Evolutionary conservation across 2,888 invertebrate genomes (phyloP).

Genomic region (Linnaemya vulpina): DNA sequence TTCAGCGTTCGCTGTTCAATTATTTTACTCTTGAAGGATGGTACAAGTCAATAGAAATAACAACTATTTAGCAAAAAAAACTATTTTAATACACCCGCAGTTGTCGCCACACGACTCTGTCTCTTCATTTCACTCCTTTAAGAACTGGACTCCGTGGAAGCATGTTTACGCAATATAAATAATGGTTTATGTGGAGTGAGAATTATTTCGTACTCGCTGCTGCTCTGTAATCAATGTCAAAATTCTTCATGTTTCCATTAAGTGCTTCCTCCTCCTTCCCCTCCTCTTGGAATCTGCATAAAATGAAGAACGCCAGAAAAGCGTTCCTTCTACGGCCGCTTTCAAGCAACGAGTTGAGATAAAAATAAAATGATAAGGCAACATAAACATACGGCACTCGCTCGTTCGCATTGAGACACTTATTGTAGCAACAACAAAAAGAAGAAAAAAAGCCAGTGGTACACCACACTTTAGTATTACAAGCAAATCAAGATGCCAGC

Average conservation of each 20-base stretch:
- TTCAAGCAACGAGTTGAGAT: slow-evolving; percentile 57
- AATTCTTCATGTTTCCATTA: slow-evolving; percentile 72
- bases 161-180: slow-evolving; percentile 66
- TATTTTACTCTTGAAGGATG: no score
- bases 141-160: neutral
- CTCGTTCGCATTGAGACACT: slow-evolving; percentile 53
- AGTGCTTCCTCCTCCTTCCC: slow-evolving; percentile 65
- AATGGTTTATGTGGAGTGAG: slow-evolving; percentile 51
- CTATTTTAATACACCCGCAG: no score
- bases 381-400: slow-evolving; percentile 65
- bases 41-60: no score
- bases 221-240: slow-evolving; percentile 71
- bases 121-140: slow-evolving; percentile 34
- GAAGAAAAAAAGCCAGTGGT: slow-evolving; percentile 53
- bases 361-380: slow-evolving; percentile 67
- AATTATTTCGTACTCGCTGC: slow-evolving; percentile 39
- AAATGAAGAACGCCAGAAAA: slow-evolving; percentile 29
- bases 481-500: slow-evolving; percentile 61
- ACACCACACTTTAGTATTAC: slow-evolving; percentile 65
- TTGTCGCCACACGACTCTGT: neutral
- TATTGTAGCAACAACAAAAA: slow-evolving; percentile 11
- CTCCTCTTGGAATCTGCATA: slow-evolving; percentile 43
- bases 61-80: no score
- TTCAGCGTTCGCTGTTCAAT: no score
- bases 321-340: slow-evolving; percentile 29